A percentile compares a stretch with the other conserved stretches of the same genome.
Conservation (phyloP, 1,140 invertebrate genomes). For the Lasioglossum albipes region DNA sequence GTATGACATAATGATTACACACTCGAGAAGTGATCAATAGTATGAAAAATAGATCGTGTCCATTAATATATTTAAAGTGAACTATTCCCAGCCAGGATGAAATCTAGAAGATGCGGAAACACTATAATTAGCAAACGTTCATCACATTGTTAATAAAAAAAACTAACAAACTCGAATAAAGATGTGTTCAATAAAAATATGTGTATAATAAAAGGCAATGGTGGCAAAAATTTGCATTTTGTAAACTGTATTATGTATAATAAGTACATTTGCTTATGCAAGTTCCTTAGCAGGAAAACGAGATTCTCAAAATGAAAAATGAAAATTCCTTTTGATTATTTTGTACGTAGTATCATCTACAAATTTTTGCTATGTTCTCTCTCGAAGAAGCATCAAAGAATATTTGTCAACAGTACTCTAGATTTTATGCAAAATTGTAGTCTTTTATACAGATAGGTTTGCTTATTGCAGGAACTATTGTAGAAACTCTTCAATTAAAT, state of each 20-base stretch:
- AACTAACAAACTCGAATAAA: conserved; percentile 15
- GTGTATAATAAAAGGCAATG: not conserved
- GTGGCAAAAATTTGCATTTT: not conserved
- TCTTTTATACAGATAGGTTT: not conserved
- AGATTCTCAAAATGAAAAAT: not conserved
- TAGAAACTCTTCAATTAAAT: not conserved
- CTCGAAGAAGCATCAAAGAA: not conserved
- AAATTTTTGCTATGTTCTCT: not conserved
- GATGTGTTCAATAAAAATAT: conserved; percentile 6
- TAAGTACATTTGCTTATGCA: not conserved
- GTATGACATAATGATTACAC: not conserved
- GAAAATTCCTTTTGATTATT: not conserved
- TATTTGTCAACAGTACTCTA: not conserved
- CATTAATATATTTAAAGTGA: not conserved
- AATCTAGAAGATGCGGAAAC: not conserved
- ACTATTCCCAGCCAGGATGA: not conserved
- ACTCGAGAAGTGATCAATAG: not conserved
- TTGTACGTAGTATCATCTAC: not conserved
- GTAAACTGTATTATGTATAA: not conserved
- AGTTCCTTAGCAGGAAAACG: not conserved
- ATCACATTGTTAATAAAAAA: not conserved
- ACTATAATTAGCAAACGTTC: conserved; percentile 17
- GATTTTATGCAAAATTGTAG: not conserved
- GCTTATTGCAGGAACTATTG: not conserved
- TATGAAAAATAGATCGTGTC: not conserved